These are phyloP conservation scores for Apamea crenata DNA, from an alignment of 2,888 invertebrate genomes.

Conservation along the genomic window DNA sequence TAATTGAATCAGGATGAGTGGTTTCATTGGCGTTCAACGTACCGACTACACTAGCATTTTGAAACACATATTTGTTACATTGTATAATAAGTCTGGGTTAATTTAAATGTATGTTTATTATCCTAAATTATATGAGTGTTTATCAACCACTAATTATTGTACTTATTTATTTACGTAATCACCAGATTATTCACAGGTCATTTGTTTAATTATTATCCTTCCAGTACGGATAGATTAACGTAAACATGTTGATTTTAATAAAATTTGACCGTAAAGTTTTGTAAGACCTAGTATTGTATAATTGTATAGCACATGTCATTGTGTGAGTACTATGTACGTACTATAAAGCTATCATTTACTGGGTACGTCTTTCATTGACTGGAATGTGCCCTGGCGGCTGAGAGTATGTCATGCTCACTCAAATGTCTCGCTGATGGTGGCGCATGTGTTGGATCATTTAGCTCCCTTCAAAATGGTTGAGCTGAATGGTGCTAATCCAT, in stretches of 20 bases:
- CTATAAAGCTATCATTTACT: too few species aligned
- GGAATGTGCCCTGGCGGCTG: too few species aligned
- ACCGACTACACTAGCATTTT: neutral
- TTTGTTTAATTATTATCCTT: neutral
- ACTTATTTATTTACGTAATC: neutral
- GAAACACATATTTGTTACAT: neutral
- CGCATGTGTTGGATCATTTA: too few species aligned
- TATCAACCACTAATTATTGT: slow-evolving; percentile 3
- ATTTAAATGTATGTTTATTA: neutral
- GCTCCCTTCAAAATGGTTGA: too few species aligned
- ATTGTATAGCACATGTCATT: too few species aligned
- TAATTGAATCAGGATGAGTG: neutral
- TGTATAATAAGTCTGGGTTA: neutral
- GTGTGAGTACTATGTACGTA: too few species aligned
- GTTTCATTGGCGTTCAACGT: neutral
- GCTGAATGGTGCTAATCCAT: too few species aligned
- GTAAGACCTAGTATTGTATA: too few species aligned
- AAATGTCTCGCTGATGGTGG: too few species aligned
- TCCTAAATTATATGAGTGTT: neutral
- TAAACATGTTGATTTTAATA: neutral
- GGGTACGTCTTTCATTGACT: too few species aligned
- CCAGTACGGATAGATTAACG: neutral
- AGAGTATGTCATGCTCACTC: too few species aligned
- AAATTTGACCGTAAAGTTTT: neutral
- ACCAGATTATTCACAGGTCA: neutral